Evolutionary conservation across 2,888 invertebrate genomes (phyloP), one percentile per base, ranked within the genome.

Genomic region (Hirtodrosophila alboralis): DNA sequence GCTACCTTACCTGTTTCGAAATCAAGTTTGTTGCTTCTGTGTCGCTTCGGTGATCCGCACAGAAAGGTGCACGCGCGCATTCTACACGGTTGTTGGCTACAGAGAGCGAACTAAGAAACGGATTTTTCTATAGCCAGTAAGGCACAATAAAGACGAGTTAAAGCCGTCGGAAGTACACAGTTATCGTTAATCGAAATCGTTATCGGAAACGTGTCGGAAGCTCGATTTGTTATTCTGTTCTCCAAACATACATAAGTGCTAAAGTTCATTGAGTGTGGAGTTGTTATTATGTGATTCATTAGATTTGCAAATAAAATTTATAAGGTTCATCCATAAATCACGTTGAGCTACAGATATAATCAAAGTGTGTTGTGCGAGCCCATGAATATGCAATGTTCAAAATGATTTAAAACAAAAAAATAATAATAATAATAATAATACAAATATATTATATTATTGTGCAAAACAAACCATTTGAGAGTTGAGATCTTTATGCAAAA

Each of bases 11-110:
- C 79, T 74, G 79, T 80, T 80, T 83, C 71, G 74, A 74, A 84
- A 81, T 83, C 81, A 83, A 83, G 81, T 83, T 83, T 84, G 81
- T 62, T 74, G 81, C 84, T 84, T 81, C 81, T 83, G 81, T 83
- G 84, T 83, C 81, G 84, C 81, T 83, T 60, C 78, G 81, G 74
- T 78, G 81, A 83, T 83, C 84, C 81, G 81, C 75, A 81, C 84
- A 84, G 83, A 84, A 83, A 81, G 84, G 81, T 84, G 81, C 84
- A 75, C 79, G 81, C 84, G 84, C 81, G 76, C 81, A 81, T 75
- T 84, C 81, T 74, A 71, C 60, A 77, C 80, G 77, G 80, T 80
- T 84, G 80, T 80, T 84, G 81, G 48, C 45, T 60, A 40, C 59
- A 62, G 54, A 54, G 66, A 66, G 49, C 53, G 72, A 63, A 54